Evolutionary conservation across 2,113 vertebrate genomes (phyloP).

Genomic region (Burhinus oedicnemus): DNA sequence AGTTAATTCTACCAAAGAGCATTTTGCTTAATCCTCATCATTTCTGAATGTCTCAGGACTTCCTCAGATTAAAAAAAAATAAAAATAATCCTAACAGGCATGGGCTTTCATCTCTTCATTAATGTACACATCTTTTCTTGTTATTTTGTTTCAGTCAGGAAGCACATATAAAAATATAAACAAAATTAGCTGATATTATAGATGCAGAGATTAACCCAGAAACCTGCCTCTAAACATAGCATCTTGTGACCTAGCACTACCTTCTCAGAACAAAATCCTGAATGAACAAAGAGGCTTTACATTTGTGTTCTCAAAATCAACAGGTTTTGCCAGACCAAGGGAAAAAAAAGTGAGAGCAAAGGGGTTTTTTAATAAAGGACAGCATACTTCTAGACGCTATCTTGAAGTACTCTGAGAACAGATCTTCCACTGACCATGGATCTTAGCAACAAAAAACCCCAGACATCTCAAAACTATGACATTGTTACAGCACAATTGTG

Average conservation of each 20-base stretch:
- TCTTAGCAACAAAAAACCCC: neutral
- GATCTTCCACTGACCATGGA: neutral
- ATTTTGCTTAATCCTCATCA: neutral
- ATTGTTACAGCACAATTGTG: neutral
- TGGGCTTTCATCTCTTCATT: neutral
- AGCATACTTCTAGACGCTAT: neutral
- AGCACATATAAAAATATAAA: neutral
- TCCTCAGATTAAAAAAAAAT: neutral
- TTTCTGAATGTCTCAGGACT: neutral
- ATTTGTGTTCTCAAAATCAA: neutral
- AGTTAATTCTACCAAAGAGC: neutral
- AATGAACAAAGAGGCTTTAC: conserved; percentile 1
- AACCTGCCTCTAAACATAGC: conserved; percentile 36
- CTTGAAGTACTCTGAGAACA: neutral
- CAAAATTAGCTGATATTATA: neutral
- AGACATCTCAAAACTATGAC: neutral
- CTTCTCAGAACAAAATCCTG: conserved; percentile 27
- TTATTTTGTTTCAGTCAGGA: neutral
- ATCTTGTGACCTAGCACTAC: neutral
- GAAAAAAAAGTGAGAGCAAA: neutral
- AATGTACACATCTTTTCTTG: neutral
- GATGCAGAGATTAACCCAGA: conserved; percentile 23
- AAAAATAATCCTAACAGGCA: neutral
- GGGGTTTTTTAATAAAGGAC: neutral
- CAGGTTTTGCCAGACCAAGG: neutral